Evolutionary conservation across 2,797 vertebrate genomes (phyloP).

Genomic region (Semaprochilodus insignis): DNA sequence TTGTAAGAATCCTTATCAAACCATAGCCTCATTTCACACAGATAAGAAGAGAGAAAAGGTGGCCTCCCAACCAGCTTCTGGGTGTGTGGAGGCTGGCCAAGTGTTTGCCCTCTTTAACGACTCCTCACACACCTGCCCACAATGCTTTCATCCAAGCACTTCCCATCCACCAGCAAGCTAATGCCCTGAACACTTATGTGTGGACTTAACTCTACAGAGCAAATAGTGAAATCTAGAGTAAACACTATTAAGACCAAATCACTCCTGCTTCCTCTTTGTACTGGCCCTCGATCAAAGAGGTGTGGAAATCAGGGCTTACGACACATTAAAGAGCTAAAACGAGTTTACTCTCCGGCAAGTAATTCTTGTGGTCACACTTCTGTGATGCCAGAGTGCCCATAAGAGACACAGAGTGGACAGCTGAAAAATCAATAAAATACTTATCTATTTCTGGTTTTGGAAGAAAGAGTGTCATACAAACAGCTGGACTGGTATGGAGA

Average conservation of each 20-base stretch:
- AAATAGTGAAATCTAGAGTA: constrained; percentile 44
- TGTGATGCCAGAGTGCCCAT: not conserved
- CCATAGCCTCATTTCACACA: not conserved
- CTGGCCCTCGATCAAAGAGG: not conserved
- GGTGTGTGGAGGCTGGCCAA: not conserved
- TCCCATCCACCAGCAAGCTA: not conserved
- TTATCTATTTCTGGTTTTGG: no score
- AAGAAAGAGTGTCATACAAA: no score
- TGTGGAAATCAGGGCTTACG: constrained; percentile 9
- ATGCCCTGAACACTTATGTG: constrained; percentile 10
- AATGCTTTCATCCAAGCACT: constrained; percentile 1
- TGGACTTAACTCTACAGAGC: constrained; percentile 3
- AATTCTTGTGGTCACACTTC: not conserved
- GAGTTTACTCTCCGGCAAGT: not conserved
- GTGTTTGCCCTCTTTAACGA: constrained; percentile 24
- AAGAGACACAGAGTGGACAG: not conserved
- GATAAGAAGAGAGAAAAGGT: constrained; percentile 3
- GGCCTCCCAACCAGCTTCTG: not conserved
- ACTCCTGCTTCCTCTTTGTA: not conserved
- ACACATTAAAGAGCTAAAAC: constrained; percentile 17
- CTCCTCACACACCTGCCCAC: constrained; percentile 12
- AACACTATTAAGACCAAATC: constrained; percentile 27
- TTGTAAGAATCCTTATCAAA: constrained; percentile 1
- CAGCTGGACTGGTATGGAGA: no score
- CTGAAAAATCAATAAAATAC: not conserved